A percentile compares a stretch with the other conserved stretches of the same genome.
These are phyloP conservation scores for Lemur catta DNA, from an alignment of 2,797 vertebrate species.

Conservation along the genomic window DNA sequence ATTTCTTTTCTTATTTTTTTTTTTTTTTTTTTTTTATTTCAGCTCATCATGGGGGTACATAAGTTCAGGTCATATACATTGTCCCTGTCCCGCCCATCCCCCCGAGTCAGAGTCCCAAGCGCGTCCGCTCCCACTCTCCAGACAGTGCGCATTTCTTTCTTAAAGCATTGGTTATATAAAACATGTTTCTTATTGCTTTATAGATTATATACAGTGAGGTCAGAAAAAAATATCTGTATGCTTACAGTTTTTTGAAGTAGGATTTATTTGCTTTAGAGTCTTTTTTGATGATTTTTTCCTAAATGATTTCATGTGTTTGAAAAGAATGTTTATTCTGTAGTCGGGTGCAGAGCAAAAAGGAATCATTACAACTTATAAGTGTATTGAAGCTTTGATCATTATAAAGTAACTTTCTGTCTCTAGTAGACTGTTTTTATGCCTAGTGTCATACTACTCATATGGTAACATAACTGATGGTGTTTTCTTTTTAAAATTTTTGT, in stretches of 20 bases:
- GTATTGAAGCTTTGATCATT: neutral
- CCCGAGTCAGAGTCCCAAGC: too few relatives aligned
- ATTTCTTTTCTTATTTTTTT: too few relatives aligned
- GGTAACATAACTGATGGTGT: neutral
- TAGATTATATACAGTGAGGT: neutral
- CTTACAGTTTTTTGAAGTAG: neutral
- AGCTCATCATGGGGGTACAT: too few relatives aligned
- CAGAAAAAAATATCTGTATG: neutral
- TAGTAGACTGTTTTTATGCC: neutral
- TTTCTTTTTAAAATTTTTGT: neutral
- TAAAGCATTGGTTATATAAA: neutral
- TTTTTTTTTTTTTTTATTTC: too few relatives aligned
- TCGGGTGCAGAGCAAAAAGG: neutral
- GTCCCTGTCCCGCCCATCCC: too few relatives aligned
- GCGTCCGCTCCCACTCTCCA: too few relatives aligned
- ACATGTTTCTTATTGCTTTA: neutral
- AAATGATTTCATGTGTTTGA: neutral
- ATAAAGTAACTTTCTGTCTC: neutral
- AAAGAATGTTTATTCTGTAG: neutral
- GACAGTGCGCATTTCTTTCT: neutral
- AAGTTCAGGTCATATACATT: too few relatives aligned
- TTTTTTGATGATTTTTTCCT: neutral
- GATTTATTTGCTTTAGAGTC: neutral
- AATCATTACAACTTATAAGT: neutral
- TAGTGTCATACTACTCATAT: neutral